Evolutionary conservation across 2,113 vertebrate species (phyloP).

Genomic region (Semnornis frantzii): DNA sequence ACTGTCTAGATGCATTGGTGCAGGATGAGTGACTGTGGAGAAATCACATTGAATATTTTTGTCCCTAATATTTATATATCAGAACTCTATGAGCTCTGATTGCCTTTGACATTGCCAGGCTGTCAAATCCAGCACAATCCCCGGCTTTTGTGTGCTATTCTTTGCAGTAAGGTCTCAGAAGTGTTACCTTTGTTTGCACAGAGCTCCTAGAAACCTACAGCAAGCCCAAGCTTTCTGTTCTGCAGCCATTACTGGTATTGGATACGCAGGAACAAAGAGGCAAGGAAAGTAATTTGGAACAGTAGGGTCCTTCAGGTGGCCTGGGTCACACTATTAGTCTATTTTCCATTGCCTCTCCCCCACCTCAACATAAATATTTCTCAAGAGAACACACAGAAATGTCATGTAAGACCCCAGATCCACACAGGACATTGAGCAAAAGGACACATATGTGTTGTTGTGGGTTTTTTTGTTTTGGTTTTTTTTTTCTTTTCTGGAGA

Average conservation of each 20-base stretch:
- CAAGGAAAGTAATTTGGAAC: background rate
- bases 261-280: background rate
- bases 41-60: background rate
- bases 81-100: background rate
- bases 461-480: too few species aligned
- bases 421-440: background rate
- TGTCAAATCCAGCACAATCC: background rate
- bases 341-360: background rate
- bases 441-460: fast-evolving
- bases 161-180: background rate
- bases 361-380: background rate
- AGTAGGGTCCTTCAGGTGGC: background rate
- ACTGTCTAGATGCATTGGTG: background rate
- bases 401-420: background rate
- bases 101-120: background rate
- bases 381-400: background rate
- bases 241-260: background rate
- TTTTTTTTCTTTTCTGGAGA: background rate
- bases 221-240: background rate
- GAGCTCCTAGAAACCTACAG: background rate
- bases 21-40: background rate
- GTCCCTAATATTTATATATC: background rate
- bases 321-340: background rate
- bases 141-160: background rate
- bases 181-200: background rate